These are phyloP conservation scores for Anoplopoma fimbria DNA, from an alignment of 2,113 vertebrate species.

Conservation along the genomic window DNA sequence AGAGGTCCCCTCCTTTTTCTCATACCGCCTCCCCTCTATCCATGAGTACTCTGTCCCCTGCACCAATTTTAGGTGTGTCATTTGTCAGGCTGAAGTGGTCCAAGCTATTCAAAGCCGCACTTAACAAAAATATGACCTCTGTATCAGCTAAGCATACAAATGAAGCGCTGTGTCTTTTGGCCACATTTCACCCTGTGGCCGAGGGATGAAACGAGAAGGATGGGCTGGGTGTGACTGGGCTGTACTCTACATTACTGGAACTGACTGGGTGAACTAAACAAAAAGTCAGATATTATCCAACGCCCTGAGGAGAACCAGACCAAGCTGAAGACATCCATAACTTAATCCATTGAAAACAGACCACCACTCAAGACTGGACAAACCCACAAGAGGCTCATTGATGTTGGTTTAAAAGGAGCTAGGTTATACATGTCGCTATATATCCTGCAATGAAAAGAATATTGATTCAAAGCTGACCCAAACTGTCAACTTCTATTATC, in stretches of 20 bases:
- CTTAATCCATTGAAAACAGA: slow-evolving; percentile 41
- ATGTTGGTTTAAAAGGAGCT: slow-evolving; percentile 14
- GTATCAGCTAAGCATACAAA: slow-evolving; percentile 52
- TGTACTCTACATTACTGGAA: slow-evolving; percentile 40
- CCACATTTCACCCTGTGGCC: slow-evolving; percentile 24
- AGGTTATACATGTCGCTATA: slow-evolving; percentile 19
- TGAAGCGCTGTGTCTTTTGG: slow-evolving; percentile 50
- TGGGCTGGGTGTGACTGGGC: slow-evolving; percentile 32
- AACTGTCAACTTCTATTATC: slow-evolving; percentile 27
- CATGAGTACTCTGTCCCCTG: slow-evolving; percentile 42
- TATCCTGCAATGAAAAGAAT: slow-evolving; percentile 37
- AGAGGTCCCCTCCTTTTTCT: slow-evolving; percentile 48
- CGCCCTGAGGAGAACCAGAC: slow-evolving; percentile 31
- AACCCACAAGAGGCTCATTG: slow-evolving; percentile 19
- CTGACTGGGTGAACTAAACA: slow-evolving; percentile 35
- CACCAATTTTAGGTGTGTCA: slow-evolving; percentile 45
- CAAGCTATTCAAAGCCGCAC: slow-evolving; percentile 32
- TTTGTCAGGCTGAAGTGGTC: slow-evolving; percentile 41
- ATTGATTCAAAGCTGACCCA: slow-evolving; percentile 38
- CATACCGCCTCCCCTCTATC: slow-evolving; percentile 3
- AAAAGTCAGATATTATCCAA: slow-evolving; percentile 48
- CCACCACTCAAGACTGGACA: slow-evolving; percentile 4
- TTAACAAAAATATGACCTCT: slow-evolving; percentile 66
- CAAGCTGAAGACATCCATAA: slow-evolving; percentile 11
- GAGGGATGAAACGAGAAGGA: slow-evolving; percentile 21